These are phyloP conservation scores for Trachelus iudaicus DNA, from an alignment of 2,888 invertebrate genomes.

Conservation along the genomic window DNA sequence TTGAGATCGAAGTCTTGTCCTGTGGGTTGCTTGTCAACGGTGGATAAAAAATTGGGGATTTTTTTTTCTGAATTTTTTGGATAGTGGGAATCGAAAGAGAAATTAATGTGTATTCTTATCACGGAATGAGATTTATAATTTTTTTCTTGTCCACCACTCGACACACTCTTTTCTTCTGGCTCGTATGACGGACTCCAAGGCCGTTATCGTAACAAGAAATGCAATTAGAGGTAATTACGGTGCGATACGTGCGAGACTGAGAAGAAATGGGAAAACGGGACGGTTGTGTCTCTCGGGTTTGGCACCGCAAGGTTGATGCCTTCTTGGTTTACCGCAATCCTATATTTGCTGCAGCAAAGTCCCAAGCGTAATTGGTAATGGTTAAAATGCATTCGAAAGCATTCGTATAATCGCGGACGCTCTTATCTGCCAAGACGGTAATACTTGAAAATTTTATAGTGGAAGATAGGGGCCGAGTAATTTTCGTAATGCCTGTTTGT, in stretches of 20 bases:
- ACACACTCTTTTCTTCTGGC: not conserved
- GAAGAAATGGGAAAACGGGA: not conserved
- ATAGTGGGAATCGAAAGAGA: no score
- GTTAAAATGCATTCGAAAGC: no score
- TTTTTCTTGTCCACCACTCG: no score
- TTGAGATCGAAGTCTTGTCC: no score
- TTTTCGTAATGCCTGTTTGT: not conserved
- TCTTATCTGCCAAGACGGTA: not conserved
- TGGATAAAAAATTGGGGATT: no score
- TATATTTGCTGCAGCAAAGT: not conserved
- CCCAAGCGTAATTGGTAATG: no score
- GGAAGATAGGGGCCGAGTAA: not conserved
- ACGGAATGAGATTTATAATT: no score
- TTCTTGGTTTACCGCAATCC: not conserved
- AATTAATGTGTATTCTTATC: no score
- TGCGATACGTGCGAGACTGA: not conserved
- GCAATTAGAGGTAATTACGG: slow-evolving; percentile 3
- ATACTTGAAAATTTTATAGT: not conserved
- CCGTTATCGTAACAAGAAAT: not conserved
- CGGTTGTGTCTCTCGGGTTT: not conserved
- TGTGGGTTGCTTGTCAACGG: no score
- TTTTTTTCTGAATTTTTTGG: no score
- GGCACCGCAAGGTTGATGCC: not conserved
- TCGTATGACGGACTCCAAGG: no score
- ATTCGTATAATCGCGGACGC: not conserved